phyloP scores from a whole-genome alignment of 2,113 vertebrate species.

The Leucosticte australis region DNA sequence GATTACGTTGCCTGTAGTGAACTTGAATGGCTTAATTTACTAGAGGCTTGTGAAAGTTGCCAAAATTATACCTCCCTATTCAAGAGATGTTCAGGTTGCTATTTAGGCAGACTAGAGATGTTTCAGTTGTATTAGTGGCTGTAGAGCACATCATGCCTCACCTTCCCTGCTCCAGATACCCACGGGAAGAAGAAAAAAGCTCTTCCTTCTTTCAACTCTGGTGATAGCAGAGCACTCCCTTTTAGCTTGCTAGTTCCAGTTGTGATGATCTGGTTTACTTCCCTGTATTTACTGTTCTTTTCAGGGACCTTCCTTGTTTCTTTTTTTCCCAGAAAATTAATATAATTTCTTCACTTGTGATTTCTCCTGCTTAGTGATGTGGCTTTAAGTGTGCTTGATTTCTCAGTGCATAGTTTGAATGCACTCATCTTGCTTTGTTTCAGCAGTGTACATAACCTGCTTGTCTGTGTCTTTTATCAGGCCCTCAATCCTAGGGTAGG shows the following conservation, averaged over 20 bases:
- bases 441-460: background rate
- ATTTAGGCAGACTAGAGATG: background rate
- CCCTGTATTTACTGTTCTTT: background rate
- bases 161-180: background rate
- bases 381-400: background rate
- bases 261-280: background rate
- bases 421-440: background rate
- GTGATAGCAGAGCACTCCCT: background rate
- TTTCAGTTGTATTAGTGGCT: background rate
- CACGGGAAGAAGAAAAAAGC: background rate
- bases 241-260: background rate
- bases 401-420: background rate
- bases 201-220: background rate
- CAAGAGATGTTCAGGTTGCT: background rate
- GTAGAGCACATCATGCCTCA: background rate
- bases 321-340: background rate
- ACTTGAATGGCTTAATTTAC: background rate
- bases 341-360: background rate
- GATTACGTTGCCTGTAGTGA: background rate
- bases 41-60: background rate
- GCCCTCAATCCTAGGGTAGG: background rate
- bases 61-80: background rate
- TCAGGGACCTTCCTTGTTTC: background rate
- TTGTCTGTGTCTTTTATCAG: background rate
- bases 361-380: background rate